These are phyloP conservation scores for Porites evermanni DNA, from an alignment of 92 coral and sea anemone genomes.

Conservation along the genomic window DNA sequence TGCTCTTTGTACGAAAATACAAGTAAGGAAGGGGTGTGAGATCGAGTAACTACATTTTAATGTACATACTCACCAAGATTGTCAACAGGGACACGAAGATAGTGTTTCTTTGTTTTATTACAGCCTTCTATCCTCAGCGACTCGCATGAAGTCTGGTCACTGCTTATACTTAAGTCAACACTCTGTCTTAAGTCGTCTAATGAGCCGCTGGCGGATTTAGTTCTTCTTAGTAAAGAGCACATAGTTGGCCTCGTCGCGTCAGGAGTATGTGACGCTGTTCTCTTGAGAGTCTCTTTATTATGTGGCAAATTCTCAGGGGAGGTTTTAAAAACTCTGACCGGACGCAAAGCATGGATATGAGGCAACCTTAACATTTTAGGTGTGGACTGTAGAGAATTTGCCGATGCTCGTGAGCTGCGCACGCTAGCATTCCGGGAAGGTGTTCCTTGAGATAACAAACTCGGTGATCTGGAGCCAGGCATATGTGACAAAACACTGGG, in stretches of 20 bases:
- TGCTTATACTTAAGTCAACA: constrained; percentile 72
- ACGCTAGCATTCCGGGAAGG: constrained; percentile 69
- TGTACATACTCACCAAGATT: constrained; percentile 54
- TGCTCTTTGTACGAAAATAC: neutral
- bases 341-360: constrained; percentile 42
- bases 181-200: constrained; percentile 77
- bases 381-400: constrained; percentile 74
- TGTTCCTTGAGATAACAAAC: constrained; percentile 44
- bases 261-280: constrained; percentile 85
- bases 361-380: constrained; percentile 77
- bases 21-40: neutral
- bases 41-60: neutral
- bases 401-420: constrained; percentile 61
- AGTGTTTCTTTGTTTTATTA: constrained; percentile 42
- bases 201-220: constrained; percentile 78
- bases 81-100: constrained; percentile 29
- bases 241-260: constrained; percentile 64
- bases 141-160: constrained; percentile 80
- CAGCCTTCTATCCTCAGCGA: constrained; percentile 76
- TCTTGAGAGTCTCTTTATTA: constrained; percentile 62
- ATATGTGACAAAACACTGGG: constrained; percentile 40
- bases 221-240: constrained; percentile 68
- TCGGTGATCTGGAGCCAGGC: constrained; percentile 67
- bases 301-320: constrained; percentile 23
- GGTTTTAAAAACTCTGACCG: constrained; percentile 52